Evolutionary conservation across 2,113 vertebrate genomes (phyloP).

Genomic region (Sigmodon hispidus): DNA sequence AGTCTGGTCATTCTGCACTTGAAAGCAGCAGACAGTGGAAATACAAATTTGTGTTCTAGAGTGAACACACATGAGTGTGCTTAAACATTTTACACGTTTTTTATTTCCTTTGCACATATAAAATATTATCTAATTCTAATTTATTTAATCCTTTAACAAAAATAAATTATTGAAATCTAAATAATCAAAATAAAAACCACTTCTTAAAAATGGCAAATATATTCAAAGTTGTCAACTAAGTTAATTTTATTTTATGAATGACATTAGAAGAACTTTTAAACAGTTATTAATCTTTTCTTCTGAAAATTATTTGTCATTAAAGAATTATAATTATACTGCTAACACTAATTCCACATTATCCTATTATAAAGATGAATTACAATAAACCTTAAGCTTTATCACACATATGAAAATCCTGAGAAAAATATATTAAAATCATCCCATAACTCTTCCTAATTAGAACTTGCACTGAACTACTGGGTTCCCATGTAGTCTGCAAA

Average conservation of each 20-base stretch:
- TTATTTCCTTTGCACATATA: not conserved
- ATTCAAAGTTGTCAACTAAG: constrained; percentile 14
- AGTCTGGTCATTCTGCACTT: not conserved
- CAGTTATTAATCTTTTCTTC: constrained; percentile 39
- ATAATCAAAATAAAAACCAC: not conserved
- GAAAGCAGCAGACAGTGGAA: not conserved
- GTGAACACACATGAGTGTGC: not conserved
- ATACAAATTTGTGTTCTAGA: constrained; percentile 18
- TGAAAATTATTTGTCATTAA: constrained; percentile 55
- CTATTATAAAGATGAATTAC: constrained; percentile 30
- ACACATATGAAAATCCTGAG: not conserved
- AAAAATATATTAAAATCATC: not conserved
- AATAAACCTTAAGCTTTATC: constrained; percentile 18
- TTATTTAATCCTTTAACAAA: constrained; percentile 25
- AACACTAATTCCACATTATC: not conserved
- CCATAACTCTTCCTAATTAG: not conserved
- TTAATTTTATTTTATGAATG: not conserved
- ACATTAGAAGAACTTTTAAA: not conserved
- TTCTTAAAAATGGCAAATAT: constrained; percentile 35
- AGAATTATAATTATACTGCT: constrained; percentile 55
- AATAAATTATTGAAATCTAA: not conserved
- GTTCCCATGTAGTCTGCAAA: not conserved
- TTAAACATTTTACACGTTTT: not conserved
- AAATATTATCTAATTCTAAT: constrained; percentile 30
- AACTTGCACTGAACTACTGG: not conserved